Percentiles rank a stretch among this genome's conserved stretches.
Evolutionary conservation across 2,888 invertebrate species (phyloP).

Genomic region (Limulus polyphemus): DNA sequence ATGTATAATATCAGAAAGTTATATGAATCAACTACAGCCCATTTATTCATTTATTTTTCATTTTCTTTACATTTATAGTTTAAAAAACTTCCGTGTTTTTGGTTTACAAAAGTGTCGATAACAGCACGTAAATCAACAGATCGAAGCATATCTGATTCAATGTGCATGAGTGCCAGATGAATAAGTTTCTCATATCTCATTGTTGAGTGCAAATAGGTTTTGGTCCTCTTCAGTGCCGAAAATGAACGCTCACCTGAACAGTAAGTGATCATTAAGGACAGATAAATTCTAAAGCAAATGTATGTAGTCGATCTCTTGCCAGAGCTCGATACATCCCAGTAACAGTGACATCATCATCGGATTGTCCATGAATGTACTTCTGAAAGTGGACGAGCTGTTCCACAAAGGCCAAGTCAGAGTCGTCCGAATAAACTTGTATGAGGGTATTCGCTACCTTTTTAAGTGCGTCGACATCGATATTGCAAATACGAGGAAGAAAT

Average conservation of each 20-base stretch:
- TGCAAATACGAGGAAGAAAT: background rate
- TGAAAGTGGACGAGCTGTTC: background rate
- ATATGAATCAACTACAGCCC: too few species aligned
- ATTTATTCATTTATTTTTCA: too few species aligned
- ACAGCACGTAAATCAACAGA: too few species aligned
- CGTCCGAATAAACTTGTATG: background rate
- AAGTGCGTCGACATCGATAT: background rate
- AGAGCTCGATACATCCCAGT: background rate
- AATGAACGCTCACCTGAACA: slow-evolving; percentile 1
- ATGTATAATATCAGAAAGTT: too few species aligned
- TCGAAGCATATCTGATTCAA: too few species aligned
- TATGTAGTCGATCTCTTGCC: too few species aligned
- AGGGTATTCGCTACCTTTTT: background rate
- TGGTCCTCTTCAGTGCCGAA: background rate
- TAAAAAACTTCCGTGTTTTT: too few species aligned
- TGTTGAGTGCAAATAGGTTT: background rate
- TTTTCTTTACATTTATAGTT: too few species aligned
- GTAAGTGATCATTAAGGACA: background rate
- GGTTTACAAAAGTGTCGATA: too few species aligned
- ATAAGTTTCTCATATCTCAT: background rate
- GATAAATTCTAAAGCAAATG: too few species aligned
- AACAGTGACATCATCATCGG: background rate
- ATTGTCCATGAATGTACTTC: background rate
- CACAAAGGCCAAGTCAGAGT: background rate
- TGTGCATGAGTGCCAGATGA: too few species aligned